Conservation (phyloP, 2,888 invertebrate species). For the Trilocha varians region DNA sequence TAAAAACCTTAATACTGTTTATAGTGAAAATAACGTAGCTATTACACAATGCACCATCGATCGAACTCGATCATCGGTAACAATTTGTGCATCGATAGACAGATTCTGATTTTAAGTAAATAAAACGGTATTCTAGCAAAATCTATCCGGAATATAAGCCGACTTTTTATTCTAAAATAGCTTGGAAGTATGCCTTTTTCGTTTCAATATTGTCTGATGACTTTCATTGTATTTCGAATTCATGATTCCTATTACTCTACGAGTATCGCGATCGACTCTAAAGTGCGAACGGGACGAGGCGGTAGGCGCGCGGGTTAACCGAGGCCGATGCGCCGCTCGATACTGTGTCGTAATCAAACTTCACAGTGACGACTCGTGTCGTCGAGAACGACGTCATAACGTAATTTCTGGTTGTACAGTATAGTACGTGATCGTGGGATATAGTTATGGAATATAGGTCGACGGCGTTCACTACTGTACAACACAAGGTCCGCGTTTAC, state of each 20-base stretch:
- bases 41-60: conserved; percentile 46
- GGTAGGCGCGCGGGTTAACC: conserved; percentile 17
- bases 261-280: conserved; percentile 68
- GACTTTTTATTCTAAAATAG: conserved; percentile 67
- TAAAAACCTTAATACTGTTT: conserved; percentile 67
- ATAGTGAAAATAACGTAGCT: conserved; percentile 55
- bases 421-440: conserved; percentile 15
- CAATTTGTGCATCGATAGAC: conserved; percentile 68
- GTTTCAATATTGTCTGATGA: conserved; percentile 70
- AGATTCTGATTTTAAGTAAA: conserved; percentile 41
- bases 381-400: conserved; percentile 19
- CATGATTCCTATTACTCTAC: conserved; percentile 64
- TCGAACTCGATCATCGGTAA: conserved; percentile 61
- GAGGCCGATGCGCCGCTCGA: no score
- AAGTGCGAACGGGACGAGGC: conserved; percentile 36
- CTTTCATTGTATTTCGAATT: conserved; percentile 60
- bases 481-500: conserved; percentile 14
- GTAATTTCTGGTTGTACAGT: conserved; percentile 11
- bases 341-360: no score
- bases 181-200: conserved; percentile 69
- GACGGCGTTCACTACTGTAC: conserved; percentile 11
- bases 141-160: conserved; percentile 72
- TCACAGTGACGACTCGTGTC: no score
- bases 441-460: conserved; percentile 22
- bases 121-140: conserved; percentile 68